These are phyloP conservation scores for Elephantulus edwardii DNA, from an alignment of 2,113 vertebrate species.

Conservation along the genomic window DNA sequence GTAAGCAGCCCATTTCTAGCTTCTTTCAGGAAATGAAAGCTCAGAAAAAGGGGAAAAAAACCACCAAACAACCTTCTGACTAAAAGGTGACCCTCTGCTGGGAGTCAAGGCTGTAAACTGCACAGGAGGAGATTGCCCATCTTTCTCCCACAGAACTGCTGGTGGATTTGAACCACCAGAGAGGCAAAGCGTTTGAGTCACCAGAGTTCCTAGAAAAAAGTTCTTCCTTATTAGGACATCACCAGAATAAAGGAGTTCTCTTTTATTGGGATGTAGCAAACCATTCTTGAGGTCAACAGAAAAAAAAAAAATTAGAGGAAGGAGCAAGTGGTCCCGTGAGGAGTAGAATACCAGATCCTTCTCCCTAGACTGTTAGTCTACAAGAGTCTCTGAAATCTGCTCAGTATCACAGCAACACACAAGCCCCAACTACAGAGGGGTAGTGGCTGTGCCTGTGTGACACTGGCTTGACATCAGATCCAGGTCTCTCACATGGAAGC, in stretches of 20 bases:
- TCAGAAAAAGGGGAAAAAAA: too few relatives aligned
- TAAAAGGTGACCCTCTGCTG: too few relatives aligned
- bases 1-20: not conserved
- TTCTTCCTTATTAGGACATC: too few relatives aligned
- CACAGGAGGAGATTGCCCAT: too few relatives aligned
- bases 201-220: too few relatives aligned
- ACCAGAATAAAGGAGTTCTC: not conserved
- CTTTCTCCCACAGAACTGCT: too few relatives aligned
- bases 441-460: not conserved
- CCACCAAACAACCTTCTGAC: too few relatives aligned
- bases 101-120: too few relatives aligned
- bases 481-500: not conserved
- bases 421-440: not conserved
- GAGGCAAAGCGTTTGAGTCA: too few relatives aligned
- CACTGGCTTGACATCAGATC: not conserved
- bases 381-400: not conserved
- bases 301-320: not conserved
- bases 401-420: not conserved
- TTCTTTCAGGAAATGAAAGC: not conserved
- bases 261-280: not conserved
- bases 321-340: too few relatives aligned
- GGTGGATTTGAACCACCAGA: too few relatives aligned
- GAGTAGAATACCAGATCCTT: not conserved
- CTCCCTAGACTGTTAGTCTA: not conserved
- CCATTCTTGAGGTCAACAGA: not conserved